Conservation (phyloP, 2,113 vertebrate species). For the Lasiurus cinereus region DNA sequence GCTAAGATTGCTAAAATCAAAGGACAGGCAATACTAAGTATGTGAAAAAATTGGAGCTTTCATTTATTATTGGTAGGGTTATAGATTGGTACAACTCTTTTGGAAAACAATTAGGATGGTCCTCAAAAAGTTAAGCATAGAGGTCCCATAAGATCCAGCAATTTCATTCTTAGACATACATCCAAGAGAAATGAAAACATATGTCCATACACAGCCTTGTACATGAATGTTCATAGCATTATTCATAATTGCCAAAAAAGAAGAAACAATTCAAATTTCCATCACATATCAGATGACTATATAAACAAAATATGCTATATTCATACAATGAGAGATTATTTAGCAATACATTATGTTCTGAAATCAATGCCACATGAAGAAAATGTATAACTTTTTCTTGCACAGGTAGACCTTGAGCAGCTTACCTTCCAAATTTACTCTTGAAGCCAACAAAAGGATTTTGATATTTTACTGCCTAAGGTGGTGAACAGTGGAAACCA, state of each 20-base stretch:
- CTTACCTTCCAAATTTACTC: neutral
- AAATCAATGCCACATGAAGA: neutral
- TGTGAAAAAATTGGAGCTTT: neutral
- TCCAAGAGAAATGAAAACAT: constrained; percentile 15
- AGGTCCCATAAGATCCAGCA: neutral
- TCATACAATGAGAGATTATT: constrained; percentile 18
- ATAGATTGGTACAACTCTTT: constrained; percentile 33
- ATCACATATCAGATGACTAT: neutral
- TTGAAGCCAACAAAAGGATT: neutral
- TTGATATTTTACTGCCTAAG: neutral
- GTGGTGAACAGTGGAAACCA: neutral
- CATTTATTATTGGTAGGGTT: neutral
- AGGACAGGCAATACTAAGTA: constrained; percentile 38
- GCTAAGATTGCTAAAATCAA: constrained; percentile 28
- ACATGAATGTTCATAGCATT: neutral
- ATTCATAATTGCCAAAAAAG: neutral
- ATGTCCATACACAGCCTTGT: neutral
- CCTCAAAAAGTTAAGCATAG: constrained; percentile 12
- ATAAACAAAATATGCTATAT: neutral
- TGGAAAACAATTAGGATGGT: constrained; percentile 19
- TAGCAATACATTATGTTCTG: neutral
- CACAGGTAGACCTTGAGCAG: neutral
- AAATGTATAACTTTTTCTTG: constrained; percentile 8
- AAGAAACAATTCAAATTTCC: neutral
- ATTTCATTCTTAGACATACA: neutral